phyloP scores from a whole-genome alignment of 2,797 vertebrate species.

The Silurus lanzhouensis region DNA sequence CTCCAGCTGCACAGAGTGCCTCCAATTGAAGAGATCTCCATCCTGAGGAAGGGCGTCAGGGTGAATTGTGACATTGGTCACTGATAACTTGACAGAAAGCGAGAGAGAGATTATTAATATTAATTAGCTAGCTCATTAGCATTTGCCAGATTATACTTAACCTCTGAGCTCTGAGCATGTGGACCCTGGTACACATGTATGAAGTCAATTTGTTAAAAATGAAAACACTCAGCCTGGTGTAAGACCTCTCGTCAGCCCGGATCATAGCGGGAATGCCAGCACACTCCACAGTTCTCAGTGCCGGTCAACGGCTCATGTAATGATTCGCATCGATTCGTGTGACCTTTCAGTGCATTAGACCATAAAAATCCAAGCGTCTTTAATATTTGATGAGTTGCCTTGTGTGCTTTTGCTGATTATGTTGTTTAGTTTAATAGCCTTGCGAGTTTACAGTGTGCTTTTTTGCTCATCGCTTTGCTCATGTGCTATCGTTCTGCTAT shows the following conservation, averaged over 20 bases:
- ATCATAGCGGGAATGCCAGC: background rate
- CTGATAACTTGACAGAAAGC: too few relatives aligned
- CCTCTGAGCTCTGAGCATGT: background rate
- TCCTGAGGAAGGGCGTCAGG: too few relatives aligned
- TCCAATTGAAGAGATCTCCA: too few relatives aligned
- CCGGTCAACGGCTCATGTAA: conserved; percentile 27
- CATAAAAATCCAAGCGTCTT: conserved; percentile 7
- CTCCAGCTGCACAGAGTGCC: too few relatives aligned
- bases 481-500: background rate
- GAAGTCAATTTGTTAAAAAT: background rate
- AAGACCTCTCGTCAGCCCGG: background rate
- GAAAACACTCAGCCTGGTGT: background rate
- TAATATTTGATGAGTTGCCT: conserved; percentile 30
- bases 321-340: conserved; percentile 20
- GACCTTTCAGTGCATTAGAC: conserved; percentile 41
- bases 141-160: background rate
- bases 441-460: conserved; percentile 9
- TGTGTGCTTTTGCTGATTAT: conserved; percentile 34
- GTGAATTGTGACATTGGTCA: too few relatives aligned
- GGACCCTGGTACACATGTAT: background rate
- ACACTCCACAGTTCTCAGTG: background rate
- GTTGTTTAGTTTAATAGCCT: conserved; percentile 28
- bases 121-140: background rate
- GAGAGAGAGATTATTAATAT: background rate
- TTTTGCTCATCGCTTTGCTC: conserved; percentile 16